Evolutionary conservation across 2,888 invertebrate species (phyloP).

Genomic region (Hipparchia semele): DNA sequence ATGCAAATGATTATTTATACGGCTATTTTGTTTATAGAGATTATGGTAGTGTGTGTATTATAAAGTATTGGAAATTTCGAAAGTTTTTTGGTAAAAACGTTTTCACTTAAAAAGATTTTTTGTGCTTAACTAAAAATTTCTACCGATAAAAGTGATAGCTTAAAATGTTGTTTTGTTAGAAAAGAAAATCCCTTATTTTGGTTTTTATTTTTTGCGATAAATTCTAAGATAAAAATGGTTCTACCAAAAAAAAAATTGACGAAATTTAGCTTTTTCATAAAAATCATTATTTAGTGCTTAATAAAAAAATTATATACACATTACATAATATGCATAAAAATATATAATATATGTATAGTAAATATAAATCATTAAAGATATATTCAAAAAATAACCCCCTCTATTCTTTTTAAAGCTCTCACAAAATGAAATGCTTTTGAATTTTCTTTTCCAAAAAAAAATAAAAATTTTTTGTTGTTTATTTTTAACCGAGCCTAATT

Average conservation of each 20-base stretch:
- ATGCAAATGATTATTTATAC: constrained; percentile 5
- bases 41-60: constrained; percentile 21
- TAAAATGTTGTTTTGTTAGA: no score
- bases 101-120: not conserved
- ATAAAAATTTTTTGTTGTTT: constrained; percentile 43
- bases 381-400: constrained; percentile 52
- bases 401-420: constrained; percentile 57
- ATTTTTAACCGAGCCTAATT: constrained; percentile 4
- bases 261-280: constrained; percentile 1
- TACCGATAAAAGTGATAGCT: no score
- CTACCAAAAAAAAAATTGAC: not conserved
- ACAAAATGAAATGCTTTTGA: constrained; percentile 75
- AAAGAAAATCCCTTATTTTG: no score
- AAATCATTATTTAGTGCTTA: constrained; percentile 51
- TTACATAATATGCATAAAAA: not conserved
- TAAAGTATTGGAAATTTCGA: no score
- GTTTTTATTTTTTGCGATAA: no score
- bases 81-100: not conserved
- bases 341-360: constrained; percentile 12
- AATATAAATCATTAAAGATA: constrained; percentile 42
- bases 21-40: constrained; percentile 10
- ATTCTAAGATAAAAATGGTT: not conserved
- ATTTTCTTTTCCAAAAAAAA: constrained; percentile 27
- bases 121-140: not conserved
- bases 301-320: constrained; percentile 55